A percentile compares a stretch with the other conserved stretches of the same genome.
phyloP scores from a whole-genome alignment of 2,888 invertebrate species.

The Nezara viridula region DNA sequence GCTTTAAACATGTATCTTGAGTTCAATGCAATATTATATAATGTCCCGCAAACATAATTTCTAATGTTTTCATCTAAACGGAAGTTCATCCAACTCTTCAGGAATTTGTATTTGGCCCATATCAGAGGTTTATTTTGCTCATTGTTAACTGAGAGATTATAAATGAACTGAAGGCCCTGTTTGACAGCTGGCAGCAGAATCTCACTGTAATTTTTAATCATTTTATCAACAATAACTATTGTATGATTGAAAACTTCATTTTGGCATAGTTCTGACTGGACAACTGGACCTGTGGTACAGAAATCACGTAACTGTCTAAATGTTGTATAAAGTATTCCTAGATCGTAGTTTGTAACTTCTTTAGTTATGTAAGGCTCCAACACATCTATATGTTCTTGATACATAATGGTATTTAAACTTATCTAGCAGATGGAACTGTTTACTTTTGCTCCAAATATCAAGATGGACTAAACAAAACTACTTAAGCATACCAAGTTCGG shows the following conservation, averaged over 20 bases:
- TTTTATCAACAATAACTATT: constrained; percentile 1
- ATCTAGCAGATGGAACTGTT: background rate
- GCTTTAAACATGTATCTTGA: background rate
- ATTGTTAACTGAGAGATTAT: constrained; percentile 44
- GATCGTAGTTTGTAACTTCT: background rate
- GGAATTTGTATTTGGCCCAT: background rate
- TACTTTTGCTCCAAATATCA: too few relatives aligned
- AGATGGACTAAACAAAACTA: background rate
- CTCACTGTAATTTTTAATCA: constrained; percentile 40
- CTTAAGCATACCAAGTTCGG: background rate
- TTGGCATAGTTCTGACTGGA: constrained; percentile 12
- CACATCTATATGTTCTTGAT: background rate
- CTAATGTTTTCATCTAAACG: background rate
- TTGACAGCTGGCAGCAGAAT: background rate
- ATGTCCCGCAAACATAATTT: constrained; percentile 50
- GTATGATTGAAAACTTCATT: background rate
- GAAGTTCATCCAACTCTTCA: background rate
- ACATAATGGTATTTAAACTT: background rate
- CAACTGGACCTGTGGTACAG: background rate
- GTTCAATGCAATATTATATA: constrained; percentile 47
- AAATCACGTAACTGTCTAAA: constrained; percentile 22
- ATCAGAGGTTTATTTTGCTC: constrained; percentile 4
- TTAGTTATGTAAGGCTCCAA: background rate
- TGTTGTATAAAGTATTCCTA: background rate
- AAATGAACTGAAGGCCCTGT: constrained; percentile 51